A percentile compares a stretch with the other conserved stretches of the same genome.
Evolutionary conservation across 2,888 invertebrate genomes (phyloP).

Genomic region (Drosophila tripunctata): DNA sequence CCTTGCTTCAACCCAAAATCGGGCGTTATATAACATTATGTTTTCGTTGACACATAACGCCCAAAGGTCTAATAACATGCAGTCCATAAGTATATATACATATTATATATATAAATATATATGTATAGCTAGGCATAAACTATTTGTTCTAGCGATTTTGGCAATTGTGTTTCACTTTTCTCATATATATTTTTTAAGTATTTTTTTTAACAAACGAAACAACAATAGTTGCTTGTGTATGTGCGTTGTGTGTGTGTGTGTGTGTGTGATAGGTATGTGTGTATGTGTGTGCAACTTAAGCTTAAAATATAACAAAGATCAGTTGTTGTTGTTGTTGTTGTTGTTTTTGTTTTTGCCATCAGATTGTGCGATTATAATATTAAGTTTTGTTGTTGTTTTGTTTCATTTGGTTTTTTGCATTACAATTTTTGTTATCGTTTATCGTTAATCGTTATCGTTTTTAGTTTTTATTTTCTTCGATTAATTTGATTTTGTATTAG

Average conservation of each 20-base stretch:
- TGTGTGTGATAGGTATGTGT: conserved; percentile 29
- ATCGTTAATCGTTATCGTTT: conserved; percentile 20
- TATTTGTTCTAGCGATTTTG: conserved; percentile 38
- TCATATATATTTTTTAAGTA: conserved; percentile 5
- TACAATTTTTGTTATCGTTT: background rate
- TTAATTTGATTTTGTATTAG: conserved; percentile 38
- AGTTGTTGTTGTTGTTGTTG: conserved; percentile 19
- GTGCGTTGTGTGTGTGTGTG: conserved; percentile 21
- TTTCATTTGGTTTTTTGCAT: conserved; percentile 43
- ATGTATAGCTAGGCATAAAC: conserved; percentile 6
- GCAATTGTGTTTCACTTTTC: conserved; percentile 18
- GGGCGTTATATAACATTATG: too few relatives aligned
- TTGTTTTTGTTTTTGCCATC: conserved; percentile 19
- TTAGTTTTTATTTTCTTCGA: background rate
- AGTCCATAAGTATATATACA: conserved; percentile 15
- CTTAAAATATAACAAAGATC: conserved; percentile 53
- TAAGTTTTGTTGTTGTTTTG: conserved; percentile 16
- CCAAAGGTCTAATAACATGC: too few relatives aligned
- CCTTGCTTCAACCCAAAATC: too few relatives aligned
- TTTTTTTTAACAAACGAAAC: conserved; percentile 39
- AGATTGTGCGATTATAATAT: conserved; percentile 50
- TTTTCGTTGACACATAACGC: too few relatives aligned
- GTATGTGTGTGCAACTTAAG: conserved; percentile 38
- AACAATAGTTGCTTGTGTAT: conserved; percentile 40
- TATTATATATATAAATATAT: conserved; percentile 8